Evolutionary conservation across 2,888 invertebrate genomes (phyloP).

Genomic region (Lysandra bellargus): DNA sequence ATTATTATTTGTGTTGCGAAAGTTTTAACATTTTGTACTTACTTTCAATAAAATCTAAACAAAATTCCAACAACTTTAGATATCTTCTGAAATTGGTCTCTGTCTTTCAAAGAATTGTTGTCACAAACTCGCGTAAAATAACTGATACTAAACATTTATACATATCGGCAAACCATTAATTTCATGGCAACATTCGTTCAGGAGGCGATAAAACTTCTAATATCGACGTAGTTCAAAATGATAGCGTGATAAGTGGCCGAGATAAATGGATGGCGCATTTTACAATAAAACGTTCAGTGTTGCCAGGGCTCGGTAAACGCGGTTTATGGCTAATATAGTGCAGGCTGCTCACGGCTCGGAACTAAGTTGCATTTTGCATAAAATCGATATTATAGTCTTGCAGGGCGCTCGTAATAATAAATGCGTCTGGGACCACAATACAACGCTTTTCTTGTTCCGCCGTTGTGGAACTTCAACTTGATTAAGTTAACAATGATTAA

Average conservation of each 20-base stretch:
- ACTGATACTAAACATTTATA: not conserved
- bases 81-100: not conserved
- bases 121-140: not conserved
- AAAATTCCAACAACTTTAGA: not conserved
- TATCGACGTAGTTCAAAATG: conserved; percentile 41
- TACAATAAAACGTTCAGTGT: conserved; percentile 55
- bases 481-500: conserved; percentile 29
- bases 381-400: conserved; percentile 61
- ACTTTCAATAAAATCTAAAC: not conserved
- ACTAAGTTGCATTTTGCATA: conserved; percentile 74
- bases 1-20: not conserved
- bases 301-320: conserved; percentile 54
- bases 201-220: conserved; percentile 38
- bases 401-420: conserved; percentile 50
- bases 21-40: not conserved
- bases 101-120: not conserved
- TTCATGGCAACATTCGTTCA: conserved; percentile 30
- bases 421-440: conserved; percentile 35
- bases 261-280: conserved; percentile 61
- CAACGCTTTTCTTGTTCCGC: conserved; percentile 21
- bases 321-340: conserved; percentile 61
- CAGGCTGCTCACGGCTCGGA: conserved; percentile 53
- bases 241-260: conserved; percentile 51
- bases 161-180: conserved; percentile 13
- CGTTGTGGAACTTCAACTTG: conserved; percentile 18